Evolutionary conservation across 2,797 vertebrate genomes (phyloP), one percentile per base, ranked within the genome.

Genomic region (Fundulus diaphanus): DNA sequence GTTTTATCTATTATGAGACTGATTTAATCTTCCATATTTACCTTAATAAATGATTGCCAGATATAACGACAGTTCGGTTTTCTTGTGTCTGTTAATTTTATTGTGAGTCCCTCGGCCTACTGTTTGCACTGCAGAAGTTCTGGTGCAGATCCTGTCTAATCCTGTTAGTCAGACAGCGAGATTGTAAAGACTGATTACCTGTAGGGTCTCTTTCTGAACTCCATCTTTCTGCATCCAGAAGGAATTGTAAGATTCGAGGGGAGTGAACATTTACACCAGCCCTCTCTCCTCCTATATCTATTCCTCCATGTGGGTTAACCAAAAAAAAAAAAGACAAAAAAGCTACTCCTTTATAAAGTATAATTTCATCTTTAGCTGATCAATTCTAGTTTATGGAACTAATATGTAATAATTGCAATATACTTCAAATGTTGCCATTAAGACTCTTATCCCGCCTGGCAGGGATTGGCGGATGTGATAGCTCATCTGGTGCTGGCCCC

Each of bases 111-210:
- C 42, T 71, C 22, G 13, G 56, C 35, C 27, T 46, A 68, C 48
- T 54, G 35, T 61, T 44, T 33, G 42, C n/a, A 16, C 5, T 27
- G 24, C 63, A 24, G 63, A 44, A 73, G 72, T 35, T 74, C 7
- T 15, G 5, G 29, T 20, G 71, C 5, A 84, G 72, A 68, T 68
- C 46, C 49, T 1, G 5, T 56, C 49, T 94, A 93, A 94, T 93
- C 92, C 86, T 5, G 46, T 91, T 82, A 91, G 78, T 49, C 71
- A 72, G 73, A 76, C 74, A 20, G 72, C 22, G 44, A 82, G 65
- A 42, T 44, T 27, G 73, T 46, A 56, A 51, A 72, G 44, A 48
- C 85, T 83, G 81, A 92, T 91, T 85, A 86, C 82, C 35, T 81
- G 61, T 78, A 59, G 76, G 72, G 16, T 79, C 31, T 85, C 16